phyloP scores from a whole-genome alignment of 2,113 vertebrate species.

The Sciurus niger region DNA sequence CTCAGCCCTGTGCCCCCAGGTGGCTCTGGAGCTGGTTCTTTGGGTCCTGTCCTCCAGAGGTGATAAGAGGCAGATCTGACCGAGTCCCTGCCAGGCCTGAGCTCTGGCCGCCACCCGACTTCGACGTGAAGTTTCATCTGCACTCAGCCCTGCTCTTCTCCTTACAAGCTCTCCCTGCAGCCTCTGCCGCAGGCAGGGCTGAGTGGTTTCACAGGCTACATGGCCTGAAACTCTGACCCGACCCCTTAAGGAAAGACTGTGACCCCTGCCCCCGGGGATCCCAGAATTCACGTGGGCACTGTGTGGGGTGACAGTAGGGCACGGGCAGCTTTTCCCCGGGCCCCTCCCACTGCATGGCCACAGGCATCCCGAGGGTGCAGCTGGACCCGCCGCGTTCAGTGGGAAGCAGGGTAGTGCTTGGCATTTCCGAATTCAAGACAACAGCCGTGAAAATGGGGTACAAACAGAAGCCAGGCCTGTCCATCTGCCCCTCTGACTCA shows the following conservation, averaged over 20 bases:
- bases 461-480: fast-evolving
- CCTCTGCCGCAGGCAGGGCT: too few species aligned
- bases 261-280: background rate
- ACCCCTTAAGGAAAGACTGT: background rate
- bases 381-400: fast-evolving
- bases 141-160: fast-evolving
- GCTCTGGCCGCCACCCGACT: background rate
- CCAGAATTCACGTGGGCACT: background rate
- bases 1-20: fast-evolving
- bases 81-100: too few species aligned
- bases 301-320: fast-evolving
- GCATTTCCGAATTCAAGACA: background rate
- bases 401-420: background rate
- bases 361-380: fast-evolving
- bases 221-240: background rate
- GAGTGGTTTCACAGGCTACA: too few species aligned
- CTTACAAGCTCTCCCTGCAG: too few species aligned
- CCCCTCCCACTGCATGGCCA: background rate
- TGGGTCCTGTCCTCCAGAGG: background rate
- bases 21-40: background rate
- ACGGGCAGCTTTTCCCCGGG: fast-evolving
- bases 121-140: background rate
- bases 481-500: background rate
- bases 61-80: fast-evolving
- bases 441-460: background rate